Base-by-base conservation (phyloP, 53 echinoderm and acorn worm genomes). In the Echinometra lucunter region DNA sequence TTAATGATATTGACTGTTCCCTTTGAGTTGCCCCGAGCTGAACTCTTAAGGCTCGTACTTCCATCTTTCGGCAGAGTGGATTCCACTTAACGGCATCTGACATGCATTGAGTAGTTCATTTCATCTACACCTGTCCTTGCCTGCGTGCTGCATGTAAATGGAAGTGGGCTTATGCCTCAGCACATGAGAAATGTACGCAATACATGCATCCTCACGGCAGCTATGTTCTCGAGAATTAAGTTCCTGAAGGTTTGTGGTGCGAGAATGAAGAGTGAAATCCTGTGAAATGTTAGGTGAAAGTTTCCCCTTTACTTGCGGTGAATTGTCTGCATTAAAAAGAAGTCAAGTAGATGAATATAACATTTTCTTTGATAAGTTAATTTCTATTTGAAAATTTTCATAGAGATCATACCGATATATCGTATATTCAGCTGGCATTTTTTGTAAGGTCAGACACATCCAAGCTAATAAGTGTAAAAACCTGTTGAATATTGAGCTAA, bases 71-170 rank as follows among this genome's bases (percentile, higher is more conserved):
- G 49, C 30, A 53, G 85, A 85, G 30, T 85, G 85, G 85, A 85
- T 85, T 85, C 49, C 85, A 85, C 85, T 85, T 85, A 85, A 49
- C 49, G 49, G 85, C 85, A 49, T 28, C 42, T 30, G 85, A 49
- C 85, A 49, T 85, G 49, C 85, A 78, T 78, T 78, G 78, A 78
- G 78, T 78, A 78, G 78, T 78, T 72, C 72, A 72, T 72, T 72
- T 72, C 72, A 34, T 81, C 81, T 81, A 21, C 85, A 85, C 85
- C 85, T 85, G 85, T 44, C 49, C 49, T 28, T 28, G 13, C 49
- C 85, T 49, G 30, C 28, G 15, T 85, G 85, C 85, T 85, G 49
- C 49, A 85, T 85, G 85, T 47, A 85, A 47, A 49, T 85, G 49
- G 49, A 85, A 85, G 85, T 23, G 28, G 85, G 85, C 49, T 47